Percentiles rank a stretch among this genome's conserved stretches.
These are phyloP conservation scores for Echinarachnius parma DNA, from an alignment of 53 echinoderm and acorn worm genomes.

Conservation along the genomic window DNA sequence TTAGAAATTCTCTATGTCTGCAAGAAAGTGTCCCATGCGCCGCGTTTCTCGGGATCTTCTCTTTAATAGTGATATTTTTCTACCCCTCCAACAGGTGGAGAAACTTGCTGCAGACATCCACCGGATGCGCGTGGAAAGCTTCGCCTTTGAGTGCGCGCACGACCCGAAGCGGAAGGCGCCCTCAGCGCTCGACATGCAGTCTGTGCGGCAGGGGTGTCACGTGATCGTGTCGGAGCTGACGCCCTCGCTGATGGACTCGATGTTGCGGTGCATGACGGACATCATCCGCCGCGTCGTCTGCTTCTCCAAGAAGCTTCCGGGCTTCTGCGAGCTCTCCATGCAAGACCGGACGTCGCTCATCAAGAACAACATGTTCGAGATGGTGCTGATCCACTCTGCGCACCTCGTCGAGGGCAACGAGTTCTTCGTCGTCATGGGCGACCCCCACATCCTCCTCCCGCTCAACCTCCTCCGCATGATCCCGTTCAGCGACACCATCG, in stretches of 20 bases:
- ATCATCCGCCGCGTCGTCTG: slow-evolving; percentile 40
- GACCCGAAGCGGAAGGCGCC: slow-evolving; percentile 3
- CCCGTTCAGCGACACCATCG: slow-evolving; percentile 29
- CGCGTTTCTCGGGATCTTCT: too few relatives aligned
- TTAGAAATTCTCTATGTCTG: too few relatives aligned
- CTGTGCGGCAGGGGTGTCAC: slow-evolving; percentile 16
- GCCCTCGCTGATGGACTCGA: slow-evolving; percentile 11
- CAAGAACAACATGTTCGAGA: slow-evolving; percentile 51
- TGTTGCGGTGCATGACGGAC: slow-evolving; percentile 36
- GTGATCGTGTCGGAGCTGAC: neutral
- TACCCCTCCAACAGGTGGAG: too few relatives aligned
- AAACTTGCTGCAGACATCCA: slow-evolving; percentile 25
- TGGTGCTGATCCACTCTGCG: slow-evolving; percentile 37
- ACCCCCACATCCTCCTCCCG: slow-evolving; percentile 40
- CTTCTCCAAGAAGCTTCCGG: slow-evolving; percentile 49
- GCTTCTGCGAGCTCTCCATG: slow-evolving; percentile 25
- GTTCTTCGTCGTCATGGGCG: slow-evolving; percentile 34
- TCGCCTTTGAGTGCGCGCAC: slow-evolving; percentile 34
- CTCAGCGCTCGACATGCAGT: slow-evolving; percentile 24
- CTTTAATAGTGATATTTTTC: too few relatives aligned
- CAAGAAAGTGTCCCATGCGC: too few relatives aligned
- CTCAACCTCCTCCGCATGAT: slow-evolving; percentile 5
- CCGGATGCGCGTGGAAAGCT: slow-evolving; percentile 8
- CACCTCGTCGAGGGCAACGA: slow-evolving; percentile 14
- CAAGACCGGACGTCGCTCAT: slow-evolving; percentile 43